Percentiles rank a stretch among this genome's conserved stretches.
These are phyloP conservation scores for Cuculus canorus DNA, from an alignment of 2,797 vertebrate species.

Conservation along the genomic window DNA sequence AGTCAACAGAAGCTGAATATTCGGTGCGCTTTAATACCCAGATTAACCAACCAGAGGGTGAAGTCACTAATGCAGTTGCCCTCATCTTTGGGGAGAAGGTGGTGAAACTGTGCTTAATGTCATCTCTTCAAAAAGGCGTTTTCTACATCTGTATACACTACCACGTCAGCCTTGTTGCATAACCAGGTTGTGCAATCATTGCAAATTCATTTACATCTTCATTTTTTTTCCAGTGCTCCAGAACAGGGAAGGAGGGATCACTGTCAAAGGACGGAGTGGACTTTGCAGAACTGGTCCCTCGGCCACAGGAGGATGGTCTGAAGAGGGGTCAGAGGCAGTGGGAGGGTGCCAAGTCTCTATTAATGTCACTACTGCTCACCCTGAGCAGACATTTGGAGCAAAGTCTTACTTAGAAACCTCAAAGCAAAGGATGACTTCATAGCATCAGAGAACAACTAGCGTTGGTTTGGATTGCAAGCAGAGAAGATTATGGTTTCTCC, in stretches of 20 bases:
- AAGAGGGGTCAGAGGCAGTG: not conserved
- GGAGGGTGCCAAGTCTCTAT: not conserved
- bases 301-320: not conserved
- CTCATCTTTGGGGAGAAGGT: constrained; percentile 22
- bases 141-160: constrained; percentile 10
- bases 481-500: constrained; percentile 59
- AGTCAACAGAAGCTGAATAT: not conserved
- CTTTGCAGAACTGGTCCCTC: not conserved
- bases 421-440: constrained; percentile 59
- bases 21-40: not conserved
- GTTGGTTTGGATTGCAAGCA: constrained; percentile 31
- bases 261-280: not conserved
- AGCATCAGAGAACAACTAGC: constrained; percentile 48
- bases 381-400: not conserved
- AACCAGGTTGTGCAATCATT: constrained; percentile 42
- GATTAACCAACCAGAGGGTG: not conserved
- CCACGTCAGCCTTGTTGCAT: constrained; percentile 23
- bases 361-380: not conserved
- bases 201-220: constrained; percentile 49
- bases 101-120: constrained; percentile 10
- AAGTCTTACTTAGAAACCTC: constrained; percentile 21
- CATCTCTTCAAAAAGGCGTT: constrained; percentile 25
- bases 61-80: not conserved
- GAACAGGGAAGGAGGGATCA: not conserved
- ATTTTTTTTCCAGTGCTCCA: constrained; percentile 3